phyloP scores from a whole-genome alignment of 2,888 invertebrate species.

The Dusona sp. region DNA sequence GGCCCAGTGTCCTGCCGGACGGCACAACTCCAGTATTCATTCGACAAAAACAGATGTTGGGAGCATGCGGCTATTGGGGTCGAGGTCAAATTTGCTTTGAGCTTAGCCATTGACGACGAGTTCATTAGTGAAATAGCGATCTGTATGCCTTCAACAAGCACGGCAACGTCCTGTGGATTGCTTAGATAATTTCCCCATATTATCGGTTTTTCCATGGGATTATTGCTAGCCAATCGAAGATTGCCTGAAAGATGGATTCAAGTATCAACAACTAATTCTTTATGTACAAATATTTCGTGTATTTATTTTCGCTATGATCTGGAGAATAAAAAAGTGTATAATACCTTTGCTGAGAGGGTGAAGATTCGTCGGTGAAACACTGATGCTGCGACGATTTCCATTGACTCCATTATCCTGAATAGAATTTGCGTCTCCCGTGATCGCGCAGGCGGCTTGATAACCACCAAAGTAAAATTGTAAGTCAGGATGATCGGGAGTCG shows the following conservation, averaged over 20 bases:
- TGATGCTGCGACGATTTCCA: conserved; percentile 78
- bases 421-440: conserved; percentile 84
- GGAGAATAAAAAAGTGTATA: neutral
- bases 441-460: conserved; percentile 87
- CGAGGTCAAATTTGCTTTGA: conserved; percentile 78
- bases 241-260: conserved; percentile 72
- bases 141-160: conserved; percentile 88
- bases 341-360: conserved; percentile 89
- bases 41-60: conserved; percentile 85
- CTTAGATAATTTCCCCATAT: conserved; percentile 92
- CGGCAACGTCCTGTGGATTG: conserved; percentile 88
- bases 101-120: conserved; percentile 84
- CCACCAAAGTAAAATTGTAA: conserved; percentile 89
- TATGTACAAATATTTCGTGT: neutral
- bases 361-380: conserved; percentile 87
- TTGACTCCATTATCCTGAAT: conserved; percentile 74
- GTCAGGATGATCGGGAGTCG: conserved; percentile 87
- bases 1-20: conserved; percentile 90
- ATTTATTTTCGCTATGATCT: neutral
- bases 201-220: conserved; percentile 90
- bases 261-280: neutral
- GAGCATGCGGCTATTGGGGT: conserved; percentile 77
- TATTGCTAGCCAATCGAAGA: conserved; percentile 86
- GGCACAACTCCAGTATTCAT: conserved; percentile 92
- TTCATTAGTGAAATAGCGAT: conserved; percentile 87